Conservation (phyloP, 2,113 vertebrate species). For the Chaetura pelagica region DNA sequence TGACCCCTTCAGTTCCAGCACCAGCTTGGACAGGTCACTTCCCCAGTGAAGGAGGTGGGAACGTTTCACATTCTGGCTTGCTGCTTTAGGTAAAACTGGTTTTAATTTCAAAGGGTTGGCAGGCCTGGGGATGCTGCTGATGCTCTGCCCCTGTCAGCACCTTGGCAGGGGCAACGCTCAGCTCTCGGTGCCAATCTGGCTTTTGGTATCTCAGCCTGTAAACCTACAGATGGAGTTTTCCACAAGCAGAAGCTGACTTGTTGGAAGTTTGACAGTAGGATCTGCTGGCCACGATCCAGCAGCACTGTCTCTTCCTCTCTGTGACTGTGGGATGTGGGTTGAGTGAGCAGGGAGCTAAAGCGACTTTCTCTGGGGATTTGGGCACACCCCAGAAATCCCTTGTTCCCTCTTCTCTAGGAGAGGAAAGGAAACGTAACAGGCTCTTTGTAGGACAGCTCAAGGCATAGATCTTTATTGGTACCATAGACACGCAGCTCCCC, state of each 20-base stretch:
- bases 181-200: neutral
- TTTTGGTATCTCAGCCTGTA: neutral
- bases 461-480: neutral
- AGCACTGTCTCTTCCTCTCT: neutral
- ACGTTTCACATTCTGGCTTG: neutral
- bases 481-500: neutral
- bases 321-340: neutral
- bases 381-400: neutral
- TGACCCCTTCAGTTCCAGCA: neutral
- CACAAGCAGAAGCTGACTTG: constrained; percentile 9
- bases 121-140: neutral
- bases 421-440: neutral
- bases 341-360: neutral
- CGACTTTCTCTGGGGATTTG: neutral
- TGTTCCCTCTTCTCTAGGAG: neutral
- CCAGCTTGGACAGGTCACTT: neutral
- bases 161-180: neutral
- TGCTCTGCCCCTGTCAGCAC: neutral
- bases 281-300: neutral
- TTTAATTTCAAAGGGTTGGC: neutral
- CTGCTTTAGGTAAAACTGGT: neutral
- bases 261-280: neutral
- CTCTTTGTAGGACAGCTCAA: neutral
- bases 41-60: neutral
- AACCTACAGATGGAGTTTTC: constrained; percentile 45